Evolutionary conservation across 1,140 invertebrate genomes (phyloP).

Genomic region (Drosophila athabasca): DNA sequence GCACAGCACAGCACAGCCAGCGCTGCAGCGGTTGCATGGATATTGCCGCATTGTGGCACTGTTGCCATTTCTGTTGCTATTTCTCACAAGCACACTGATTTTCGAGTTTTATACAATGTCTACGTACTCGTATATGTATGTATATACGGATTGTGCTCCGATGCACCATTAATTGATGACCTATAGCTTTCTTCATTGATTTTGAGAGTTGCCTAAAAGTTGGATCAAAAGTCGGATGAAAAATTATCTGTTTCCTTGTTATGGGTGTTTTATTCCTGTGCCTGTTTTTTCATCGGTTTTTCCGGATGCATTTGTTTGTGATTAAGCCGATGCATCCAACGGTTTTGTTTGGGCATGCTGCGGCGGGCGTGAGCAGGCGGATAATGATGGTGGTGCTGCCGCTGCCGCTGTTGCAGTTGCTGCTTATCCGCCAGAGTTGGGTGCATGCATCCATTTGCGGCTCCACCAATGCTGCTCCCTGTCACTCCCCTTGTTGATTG

Average conservation of each 20-base stretch:
- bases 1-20: too few relatives aligned
- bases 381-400: slow-evolving; percentile 19
- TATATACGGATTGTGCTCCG: too few relatives aligned
- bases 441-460: slow-evolving; percentile 27
- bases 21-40: too few relatives aligned
- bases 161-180: not conserved
- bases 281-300: slow-evolving; percentile 16
- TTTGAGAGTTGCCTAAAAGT: too few relatives aligned
- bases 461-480: not conserved
- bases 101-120: not conserved
- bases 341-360: slow-evolving; percentile 60
- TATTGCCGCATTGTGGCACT: too few relatives aligned
- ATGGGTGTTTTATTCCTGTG: too few relatives aligned
- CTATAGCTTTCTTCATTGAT: not conserved
- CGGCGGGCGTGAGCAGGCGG: slow-evolving; percentile 29
- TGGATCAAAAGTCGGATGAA: not conserved
- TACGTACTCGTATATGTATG: too few relatives aligned
- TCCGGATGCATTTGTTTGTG: slow-evolving; percentile 73
- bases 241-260: too few relatives aligned
- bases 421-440: slow-evolving; percentile 36
- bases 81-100: not conserved
- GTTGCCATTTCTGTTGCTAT: not conserved
- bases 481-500: not conserved
- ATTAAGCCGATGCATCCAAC: slow-evolving; percentile 60
- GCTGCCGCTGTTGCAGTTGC: not conserved